Conservation (phyloP, 2,113 vertebrate species). For the Eulemur macaco region DNA sequence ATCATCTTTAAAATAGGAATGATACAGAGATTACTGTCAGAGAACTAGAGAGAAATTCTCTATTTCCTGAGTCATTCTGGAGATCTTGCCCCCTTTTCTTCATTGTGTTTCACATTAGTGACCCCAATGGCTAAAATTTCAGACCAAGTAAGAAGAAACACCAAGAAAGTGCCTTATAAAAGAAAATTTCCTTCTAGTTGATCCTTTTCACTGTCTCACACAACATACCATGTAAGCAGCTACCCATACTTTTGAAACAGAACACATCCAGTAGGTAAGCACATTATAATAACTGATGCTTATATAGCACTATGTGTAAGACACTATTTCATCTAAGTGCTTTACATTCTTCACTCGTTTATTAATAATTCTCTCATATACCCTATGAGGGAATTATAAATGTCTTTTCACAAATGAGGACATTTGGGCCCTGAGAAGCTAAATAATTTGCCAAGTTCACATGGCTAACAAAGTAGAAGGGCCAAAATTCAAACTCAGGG, state of each 20-base stretch:
- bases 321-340: not conserved
- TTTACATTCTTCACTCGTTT: conserved; percentile 11
- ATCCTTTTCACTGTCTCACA: conserved; percentile 6
- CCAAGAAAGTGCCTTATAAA: not conserved
- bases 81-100: not conserved
- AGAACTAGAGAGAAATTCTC: not conserved
- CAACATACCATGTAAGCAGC: not conserved
- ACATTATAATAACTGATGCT: not conserved
- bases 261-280: not conserved
- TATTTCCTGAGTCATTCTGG: not conserved
- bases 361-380: not conserved
- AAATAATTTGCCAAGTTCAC: not conserved
- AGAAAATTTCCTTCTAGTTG: not conserved
- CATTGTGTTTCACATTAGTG: not conserved
- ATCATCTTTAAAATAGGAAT: conserved; percentile 32
- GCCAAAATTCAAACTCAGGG: not conserved
- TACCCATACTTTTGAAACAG: not conserved
- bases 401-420: not conserved
- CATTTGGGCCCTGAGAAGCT: not conserved
- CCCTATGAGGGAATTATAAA: not conserved
- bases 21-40: not conserved
- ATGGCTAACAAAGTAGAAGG: not conserved
- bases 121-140: not conserved
- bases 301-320: not conserved
- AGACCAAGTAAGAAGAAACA: not conserved